Conservation (phyloP, 2,888 invertebrate species). For the Trichopria drosophilae region DNA sequence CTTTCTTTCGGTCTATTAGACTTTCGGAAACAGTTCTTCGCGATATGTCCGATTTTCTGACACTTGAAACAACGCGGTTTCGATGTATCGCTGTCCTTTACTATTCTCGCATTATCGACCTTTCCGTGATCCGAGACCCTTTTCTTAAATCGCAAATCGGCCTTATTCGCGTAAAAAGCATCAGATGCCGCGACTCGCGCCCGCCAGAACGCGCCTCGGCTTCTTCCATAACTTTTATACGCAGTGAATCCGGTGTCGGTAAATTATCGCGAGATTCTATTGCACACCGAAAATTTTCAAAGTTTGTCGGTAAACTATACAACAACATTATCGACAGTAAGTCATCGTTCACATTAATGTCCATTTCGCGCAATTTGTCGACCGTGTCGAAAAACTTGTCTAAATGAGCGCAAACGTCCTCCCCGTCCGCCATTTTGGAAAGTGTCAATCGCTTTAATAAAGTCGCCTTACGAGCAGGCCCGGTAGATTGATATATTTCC, state of each 20-base stretch:
- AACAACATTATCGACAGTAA: slow-evolving; percentile 15
- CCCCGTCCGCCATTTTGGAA: no score
- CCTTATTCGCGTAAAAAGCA: background rate
- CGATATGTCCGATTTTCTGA: slow-evolving; percentile 1
- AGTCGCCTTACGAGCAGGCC: slow-evolving; percentile 25
- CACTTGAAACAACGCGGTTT: no score
- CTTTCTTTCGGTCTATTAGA: background rate
- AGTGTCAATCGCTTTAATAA: no score
- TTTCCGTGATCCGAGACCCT: background rate
- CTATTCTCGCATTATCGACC: no score
- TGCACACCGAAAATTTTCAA: slow-evolving; percentile 21
- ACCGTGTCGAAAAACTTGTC: no score
- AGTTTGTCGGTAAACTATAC: slow-evolving; percentile 21
- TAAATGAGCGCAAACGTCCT: slow-evolving; percentile 27
- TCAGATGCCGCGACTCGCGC: no score
- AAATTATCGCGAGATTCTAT: slow-evolving; percentile 24
- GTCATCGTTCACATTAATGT: background rate
- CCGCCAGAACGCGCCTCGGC: background rate
- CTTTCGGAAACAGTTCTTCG: no score
- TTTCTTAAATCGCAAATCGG: slow-evolving; percentile 3
- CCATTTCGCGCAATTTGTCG: slow-evolving; percentile 8
- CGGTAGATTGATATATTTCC: slow-evolving; percentile 21
- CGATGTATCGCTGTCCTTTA: no score
- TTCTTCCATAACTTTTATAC: slow-evolving; percentile 6
- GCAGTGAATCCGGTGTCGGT: slow-evolving; percentile 15